Percentiles rank a stretch among this genome's conserved stretches.
Conservation (phyloP, 2,888 invertebrate genomes). For the Pheosia tremula region DNA sequence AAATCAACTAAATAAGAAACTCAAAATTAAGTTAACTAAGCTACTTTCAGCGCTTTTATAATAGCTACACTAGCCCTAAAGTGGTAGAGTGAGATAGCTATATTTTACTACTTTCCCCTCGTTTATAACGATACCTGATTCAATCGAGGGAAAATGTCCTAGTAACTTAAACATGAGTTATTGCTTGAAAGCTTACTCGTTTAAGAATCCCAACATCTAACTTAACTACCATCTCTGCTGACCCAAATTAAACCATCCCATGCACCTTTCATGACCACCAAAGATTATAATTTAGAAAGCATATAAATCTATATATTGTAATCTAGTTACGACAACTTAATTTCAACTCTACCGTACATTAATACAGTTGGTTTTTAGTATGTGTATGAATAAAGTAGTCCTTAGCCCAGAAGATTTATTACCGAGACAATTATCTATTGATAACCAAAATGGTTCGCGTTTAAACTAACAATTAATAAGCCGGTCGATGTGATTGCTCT, state of each 20-base stretch:
- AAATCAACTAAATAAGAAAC: too few relatives aligned
- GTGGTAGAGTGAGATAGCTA: background rate
- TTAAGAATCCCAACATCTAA: conserved; percentile 12
- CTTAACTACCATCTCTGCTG: conserved; percentile 28
- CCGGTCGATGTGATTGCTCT: conserved; percentile 46
- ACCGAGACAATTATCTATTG: conserved; percentile 64
- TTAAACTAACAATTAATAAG: conserved; percentile 61
- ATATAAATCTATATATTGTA: conserved; percentile 41
- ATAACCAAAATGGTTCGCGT: conserved; percentile 59
- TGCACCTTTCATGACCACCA: conserved; percentile 52
- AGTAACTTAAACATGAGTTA: conserved; percentile 9
- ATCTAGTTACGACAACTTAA: conserved; percentile 9
- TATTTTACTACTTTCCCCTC: background rate
- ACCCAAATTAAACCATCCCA: conserved; percentile 51
- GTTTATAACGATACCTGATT: background rate
- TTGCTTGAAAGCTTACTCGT: conserved; percentile 13
- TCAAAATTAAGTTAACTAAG: too few relatives aligned
- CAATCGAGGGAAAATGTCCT: background rate
- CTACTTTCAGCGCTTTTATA: too few relatives aligned
- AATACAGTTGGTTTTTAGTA: conserved; percentile 30
- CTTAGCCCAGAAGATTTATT: conserved; percentile 62
- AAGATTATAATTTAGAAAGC: conserved; percentile 55
- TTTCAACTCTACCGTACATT: conserved; percentile 20
- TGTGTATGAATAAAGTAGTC: conserved; percentile 27
- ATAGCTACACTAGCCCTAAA: background rate